Percentiles rank a stretch among this genome's conserved stretches.
phyloP scores from a whole-genome alignment of 2,888 invertebrate species.

The Euzophera pinguis region DNA sequence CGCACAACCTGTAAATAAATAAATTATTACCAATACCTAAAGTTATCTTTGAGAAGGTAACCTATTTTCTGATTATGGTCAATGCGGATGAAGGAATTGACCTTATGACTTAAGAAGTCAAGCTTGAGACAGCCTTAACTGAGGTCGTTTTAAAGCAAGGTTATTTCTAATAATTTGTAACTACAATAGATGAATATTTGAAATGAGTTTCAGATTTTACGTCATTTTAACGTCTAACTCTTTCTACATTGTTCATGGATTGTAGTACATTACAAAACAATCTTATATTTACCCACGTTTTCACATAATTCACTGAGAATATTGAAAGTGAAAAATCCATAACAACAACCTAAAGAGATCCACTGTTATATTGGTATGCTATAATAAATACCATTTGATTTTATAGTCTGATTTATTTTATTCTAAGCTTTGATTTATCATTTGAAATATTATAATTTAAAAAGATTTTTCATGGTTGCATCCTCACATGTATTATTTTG shows the following conservation, averaged over 20 bases:
- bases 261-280: background rate
- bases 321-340: constrained; percentile 12
- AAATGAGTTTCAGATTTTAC: background rate
- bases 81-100: constrained; percentile 36
- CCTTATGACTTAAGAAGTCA: constrained; percentile 39
- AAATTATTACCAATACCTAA: no score
- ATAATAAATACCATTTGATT: no score
- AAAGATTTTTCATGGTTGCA: no score
- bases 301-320: constrained; percentile 7
- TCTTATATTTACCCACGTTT: constrained; percentile 15
- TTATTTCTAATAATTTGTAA: constrained; percentile 26
- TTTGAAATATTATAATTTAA: no score
- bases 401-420: no score
- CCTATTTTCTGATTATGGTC: constrained; percentile 2
- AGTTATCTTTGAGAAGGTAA: background rate
- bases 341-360: background rate
- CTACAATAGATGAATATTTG: background rate
- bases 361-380: background rate
- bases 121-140: constrained; percentile 33
- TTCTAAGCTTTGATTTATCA: no score
- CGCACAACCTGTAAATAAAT: background rate
- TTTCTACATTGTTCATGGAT: constrained; percentile 9
- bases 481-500: no score
- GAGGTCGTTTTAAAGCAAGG: constrained; percentile 40
- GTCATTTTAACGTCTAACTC: constrained; percentile 5